Evolutionary conservation across 2,797 vertebrate species (phyloP).

Genomic region (Tauraco hartlaubi): DNA sequence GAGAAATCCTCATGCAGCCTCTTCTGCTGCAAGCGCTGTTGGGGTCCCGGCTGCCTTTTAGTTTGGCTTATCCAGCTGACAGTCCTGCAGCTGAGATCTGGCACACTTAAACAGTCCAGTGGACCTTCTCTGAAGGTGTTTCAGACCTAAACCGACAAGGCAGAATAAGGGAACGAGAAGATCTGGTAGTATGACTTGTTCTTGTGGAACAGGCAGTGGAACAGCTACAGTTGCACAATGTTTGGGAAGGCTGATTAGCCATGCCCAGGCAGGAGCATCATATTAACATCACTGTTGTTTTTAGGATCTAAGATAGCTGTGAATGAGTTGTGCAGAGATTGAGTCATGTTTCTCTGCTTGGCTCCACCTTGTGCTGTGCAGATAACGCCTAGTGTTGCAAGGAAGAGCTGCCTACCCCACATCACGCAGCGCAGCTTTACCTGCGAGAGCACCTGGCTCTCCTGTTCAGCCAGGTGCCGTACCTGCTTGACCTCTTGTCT

Average conservation of each 20-base stretch:
- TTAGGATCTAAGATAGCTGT: constrained; percentile 18
- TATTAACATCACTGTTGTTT: not conserved
- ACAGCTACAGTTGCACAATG: not conserved
- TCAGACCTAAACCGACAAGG: not conserved
- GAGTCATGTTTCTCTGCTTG: constrained; percentile 13
- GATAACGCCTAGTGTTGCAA: not conserved
- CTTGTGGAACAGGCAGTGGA: not conserved
- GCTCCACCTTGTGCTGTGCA: not conserved
- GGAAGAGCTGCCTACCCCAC: not conserved
- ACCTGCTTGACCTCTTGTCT: not conserved
- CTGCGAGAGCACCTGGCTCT: not conserved
- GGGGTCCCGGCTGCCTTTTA: not conserved
- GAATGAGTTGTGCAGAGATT: not conserved
- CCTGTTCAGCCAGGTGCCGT: not conserved
- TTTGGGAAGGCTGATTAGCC: not conserved
- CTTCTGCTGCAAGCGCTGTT: not conserved
- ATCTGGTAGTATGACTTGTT: not conserved
- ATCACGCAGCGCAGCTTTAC: fast-evolving
- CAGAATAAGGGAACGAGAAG: not conserved
- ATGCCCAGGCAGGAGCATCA: not conserved
- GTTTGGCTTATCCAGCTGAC: not conserved
- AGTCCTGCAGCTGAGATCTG: not conserved
- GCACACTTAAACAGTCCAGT: not conserved
- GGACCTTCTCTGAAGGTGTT: not conserved
- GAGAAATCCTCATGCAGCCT: not conserved